phyloP scores from a whole-genome alignment of 2,113 vertebrate species.

The Arenaria interpres region DNA sequence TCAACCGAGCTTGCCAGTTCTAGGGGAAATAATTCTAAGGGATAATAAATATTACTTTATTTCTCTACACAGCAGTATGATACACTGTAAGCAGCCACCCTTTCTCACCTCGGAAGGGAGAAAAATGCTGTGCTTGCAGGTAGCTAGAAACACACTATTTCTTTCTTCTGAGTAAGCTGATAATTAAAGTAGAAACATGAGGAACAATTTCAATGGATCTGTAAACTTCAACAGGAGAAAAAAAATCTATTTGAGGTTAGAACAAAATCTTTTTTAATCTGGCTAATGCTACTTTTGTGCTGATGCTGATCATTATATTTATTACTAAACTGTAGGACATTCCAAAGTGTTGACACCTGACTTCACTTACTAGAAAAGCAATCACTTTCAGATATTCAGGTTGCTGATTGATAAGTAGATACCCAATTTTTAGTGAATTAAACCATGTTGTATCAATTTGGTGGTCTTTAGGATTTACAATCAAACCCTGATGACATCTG shows the following conservation, averaged over 20 bases:
- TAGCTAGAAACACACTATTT: background rate
- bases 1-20: conserved; percentile 37
- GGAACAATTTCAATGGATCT: conserved; percentile 10
- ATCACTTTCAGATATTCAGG: background rate
- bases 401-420: background rate
- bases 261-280: conserved; percentile 54
- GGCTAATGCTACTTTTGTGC: conserved; percentile 7
- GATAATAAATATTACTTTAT: conserved; percentile 50
- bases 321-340: background rate
- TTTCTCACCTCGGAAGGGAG: background rate
- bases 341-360: background rate
- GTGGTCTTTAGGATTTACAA: conserved; percentile 37
- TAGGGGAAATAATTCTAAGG: conserved; percentile 19
- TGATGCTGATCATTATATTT: conserved; percentile 22
- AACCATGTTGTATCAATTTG: background rate
- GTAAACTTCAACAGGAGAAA: background rate
- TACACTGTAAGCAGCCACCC: background rate
- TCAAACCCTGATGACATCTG: conserved; percentile 29
- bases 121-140: conserved; percentile 21
- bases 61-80: conserved; percentile 9
- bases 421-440: conserved; percentile 10
- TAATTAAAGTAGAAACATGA: conserved; percentile 3
- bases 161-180: conserved; percentile 4
- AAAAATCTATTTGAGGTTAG: conserved; percentile 4
- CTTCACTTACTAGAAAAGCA: conserved; percentile 6